Base-by-base conservation (phyloP, 2,888 invertebrate species). In the Lissocephala sabroskyi region DNA sequence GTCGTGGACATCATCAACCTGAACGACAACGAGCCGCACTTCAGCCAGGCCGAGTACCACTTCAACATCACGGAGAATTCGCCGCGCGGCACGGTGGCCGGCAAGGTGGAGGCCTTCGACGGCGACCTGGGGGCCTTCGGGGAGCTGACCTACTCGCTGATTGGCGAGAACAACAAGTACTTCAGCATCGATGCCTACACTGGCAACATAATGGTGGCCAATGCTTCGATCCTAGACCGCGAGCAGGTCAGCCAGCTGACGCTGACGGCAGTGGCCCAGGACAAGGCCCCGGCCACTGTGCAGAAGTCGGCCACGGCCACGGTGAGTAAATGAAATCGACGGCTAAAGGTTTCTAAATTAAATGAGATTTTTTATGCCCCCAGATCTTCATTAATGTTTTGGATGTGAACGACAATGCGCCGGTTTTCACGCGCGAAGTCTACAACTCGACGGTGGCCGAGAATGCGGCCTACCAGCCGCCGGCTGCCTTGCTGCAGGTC, bases 401-500 rank as follows among this genome's bases (percentile, higher is more conserved):
- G 18, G 96, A 97, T 81, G 89, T 93, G n/a, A 96, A 97, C 83
- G 96, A 97, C 83, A 95, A 96, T 84, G 85, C 90, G 0, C 97
- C 97, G 0, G 85, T 89, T 36, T 97, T 97, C 83, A 89, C 88
- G 0, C 91, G 92, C 63, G 88, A 89, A 39, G 88, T 88, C 6
- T 96, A 95, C 83, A 89, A 90, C 64, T 90, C 92, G 1, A 92
- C 90, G 0, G 92, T 96, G 10, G 92, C 93, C 0, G 96, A 96
- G 82, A 95, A 94, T 81, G 87, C 93, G 0, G 89, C 92, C 9
- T 83, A 93, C 13, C 89, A 91, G 78, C 94, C 95, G 0, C 93
- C 94, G 0, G 91, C 94, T 1, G 91, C 93, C 1, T 89, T 97
- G 41, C 82, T 96, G 9, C 92, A 94, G 67, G 89, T 97, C 1